Evolutionary conservation across 2,888 invertebrate species (phyloP), one percentile per base, ranked within the genome.

Genomic region (Folsomia candida): DNA sequence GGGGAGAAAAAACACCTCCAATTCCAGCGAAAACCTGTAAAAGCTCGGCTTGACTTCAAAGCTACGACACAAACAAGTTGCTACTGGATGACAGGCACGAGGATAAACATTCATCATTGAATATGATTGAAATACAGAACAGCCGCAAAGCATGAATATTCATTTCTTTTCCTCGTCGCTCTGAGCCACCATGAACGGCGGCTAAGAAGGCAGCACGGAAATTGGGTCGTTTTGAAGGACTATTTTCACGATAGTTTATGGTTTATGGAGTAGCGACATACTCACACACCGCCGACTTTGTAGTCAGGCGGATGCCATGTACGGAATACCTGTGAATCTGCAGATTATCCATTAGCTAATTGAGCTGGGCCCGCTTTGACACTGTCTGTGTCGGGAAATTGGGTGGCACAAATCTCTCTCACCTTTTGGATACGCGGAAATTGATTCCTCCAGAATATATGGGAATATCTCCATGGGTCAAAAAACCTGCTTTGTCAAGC

Each of bases 341-440:
- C 51, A n/a, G 63, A 64, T 64, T 47, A 64, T 64, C 63, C 63
- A 64, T 64, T 64, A 64, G 63, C 63, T 64, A 64, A 64, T 64
- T 64, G 63, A 64, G 22, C 27, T 18, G n/a, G n/a, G n/a, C n/a
- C n/a, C n/a, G n/a, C n/a, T n/a, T n/a, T n/a, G n/a, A n/a, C n/a
- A n/a, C n/a, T n/a, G n/a, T n/a, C n/a, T n/a, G n/a, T n/a, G n/a
- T n/a, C n/a, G n/a, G n/a, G n/a, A n/a, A n/a, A n/a, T n/a, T n/a
- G n/a, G n/a, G n/a, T n/a, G n/a, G n/a, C n/a, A n/a, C n/a, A n/a
- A n/a, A n/a, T n/a, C n/a, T n/a, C n/a, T n/a, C n/a, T n/a, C n/a
- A n/a, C n/a, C n/a, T n/a, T n/a, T n/a, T n/a, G n/a, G n/a, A n/a
- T n/a, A n/a, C n/a, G n/a, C n/a, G n/a, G n/a, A n/a, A n/a, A n/a